phyloP scores from a whole-genome alignment of 2,797 vertebrate genomes.

The Varecia variegata region DNA sequence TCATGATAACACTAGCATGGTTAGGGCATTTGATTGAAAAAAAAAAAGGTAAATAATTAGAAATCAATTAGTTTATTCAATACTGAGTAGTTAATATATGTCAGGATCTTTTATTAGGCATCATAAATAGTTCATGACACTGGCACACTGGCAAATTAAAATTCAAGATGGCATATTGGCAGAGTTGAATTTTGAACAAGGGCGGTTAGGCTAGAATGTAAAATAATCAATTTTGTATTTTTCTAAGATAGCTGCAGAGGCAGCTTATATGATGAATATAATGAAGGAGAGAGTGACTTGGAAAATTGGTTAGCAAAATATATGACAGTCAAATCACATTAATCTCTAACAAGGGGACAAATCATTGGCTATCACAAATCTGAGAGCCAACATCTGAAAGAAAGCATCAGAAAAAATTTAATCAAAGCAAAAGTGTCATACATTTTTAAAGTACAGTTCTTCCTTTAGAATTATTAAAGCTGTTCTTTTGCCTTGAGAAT shows the following conservation, averaged over 20 bases:
- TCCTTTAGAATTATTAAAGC: constrained; percentile 48
- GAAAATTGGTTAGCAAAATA: constrained; percentile 45
- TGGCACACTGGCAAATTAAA: not conserved
- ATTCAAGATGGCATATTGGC: not conserved
- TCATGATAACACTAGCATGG: not conserved
- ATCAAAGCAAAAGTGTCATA: constrained; percentile 50
- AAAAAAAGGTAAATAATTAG: not conserved
- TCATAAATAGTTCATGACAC: not conserved
- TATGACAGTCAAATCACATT: constrained; percentile 24
- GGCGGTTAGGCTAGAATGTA: constrained; percentile 2
- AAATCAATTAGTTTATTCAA: not conserved
- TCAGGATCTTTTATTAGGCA: not conserved
- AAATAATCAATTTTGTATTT: constrained; percentile 54
- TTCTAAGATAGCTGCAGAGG: constrained; percentile 34
- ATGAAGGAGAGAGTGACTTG: constrained; percentile 13
- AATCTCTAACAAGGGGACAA: constrained; percentile 8
- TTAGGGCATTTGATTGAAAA: not conserved
- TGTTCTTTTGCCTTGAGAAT: constrained; percentile 20
- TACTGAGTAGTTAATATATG: not conserved
- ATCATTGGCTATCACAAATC: constrained; percentile 21
- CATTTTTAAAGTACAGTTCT: constrained; percentile 50
- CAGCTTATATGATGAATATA: constrained; percentile 49
- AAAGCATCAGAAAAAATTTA: constrained; percentile 49
- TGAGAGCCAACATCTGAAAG: constrained; percentile 29
- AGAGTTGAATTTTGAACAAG: constrained; percentile 2